Conservation (phyloP, 1,140 invertebrate species). For the Cyphomyrmex costatus region DNA sequence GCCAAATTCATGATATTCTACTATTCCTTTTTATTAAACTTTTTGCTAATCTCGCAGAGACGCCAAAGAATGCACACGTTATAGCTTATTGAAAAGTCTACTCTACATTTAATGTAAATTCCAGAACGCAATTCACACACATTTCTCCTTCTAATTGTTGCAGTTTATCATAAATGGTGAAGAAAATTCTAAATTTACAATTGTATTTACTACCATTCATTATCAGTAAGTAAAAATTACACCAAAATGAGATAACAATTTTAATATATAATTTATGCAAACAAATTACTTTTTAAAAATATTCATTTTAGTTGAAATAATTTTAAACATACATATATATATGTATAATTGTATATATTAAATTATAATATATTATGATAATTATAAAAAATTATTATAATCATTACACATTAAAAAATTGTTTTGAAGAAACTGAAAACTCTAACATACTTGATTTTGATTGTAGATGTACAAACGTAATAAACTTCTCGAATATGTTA, state of each 20-base stretch:
- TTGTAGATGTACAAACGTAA: no score
- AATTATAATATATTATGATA: no score
- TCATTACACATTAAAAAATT: no score
- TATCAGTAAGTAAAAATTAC: not conserved
- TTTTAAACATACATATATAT: not conserved
- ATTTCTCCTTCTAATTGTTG: constrained; percentile 19
- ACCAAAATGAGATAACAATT: not conserved
- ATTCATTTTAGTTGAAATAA: not conserved
- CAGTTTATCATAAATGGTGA: not conserved
- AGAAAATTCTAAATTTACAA: not conserved
- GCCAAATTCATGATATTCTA: constrained; percentile 36
- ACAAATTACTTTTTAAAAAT: not conserved
- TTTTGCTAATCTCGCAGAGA: constrained; percentile 55
- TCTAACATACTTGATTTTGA: no score
- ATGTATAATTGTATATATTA: not conserved
- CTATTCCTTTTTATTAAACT: constrained; percentile 58
- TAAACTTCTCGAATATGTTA: no score
- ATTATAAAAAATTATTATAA: no score
- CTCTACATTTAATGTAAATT: constrained; percentile 35
- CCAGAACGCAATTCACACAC: constrained; percentile 19
- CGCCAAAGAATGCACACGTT: constrained; percentile 51
- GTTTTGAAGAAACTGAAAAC: no score
- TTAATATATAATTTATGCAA: constrained; percentile 3
- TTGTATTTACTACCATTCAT: not conserved
- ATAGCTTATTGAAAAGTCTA: constrained; percentile 30